Percentiles rank a stretch among this genome's conserved stretches.
Evolutionary conservation across 2,888 invertebrate species (phyloP).

Genomic region (Tillus elongatus): DNA sequence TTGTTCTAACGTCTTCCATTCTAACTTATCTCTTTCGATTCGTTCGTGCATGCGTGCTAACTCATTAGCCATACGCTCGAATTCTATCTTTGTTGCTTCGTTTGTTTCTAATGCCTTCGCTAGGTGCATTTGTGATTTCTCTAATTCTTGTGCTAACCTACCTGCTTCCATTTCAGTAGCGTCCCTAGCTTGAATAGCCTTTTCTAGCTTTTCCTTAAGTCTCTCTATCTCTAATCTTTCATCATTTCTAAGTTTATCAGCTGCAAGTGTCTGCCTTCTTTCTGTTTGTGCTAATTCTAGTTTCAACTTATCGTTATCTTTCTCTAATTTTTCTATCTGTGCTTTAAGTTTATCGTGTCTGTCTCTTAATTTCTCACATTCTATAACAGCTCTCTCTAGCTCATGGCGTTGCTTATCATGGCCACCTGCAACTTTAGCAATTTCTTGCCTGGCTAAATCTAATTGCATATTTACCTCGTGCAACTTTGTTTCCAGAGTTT

Average conservation of each 20-base stretch:
- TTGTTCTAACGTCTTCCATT: slow-evolving; percentile 61
- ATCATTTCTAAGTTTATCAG: slow-evolving; percentile 56
- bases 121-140: slow-evolving; percentile 76
- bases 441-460: slow-evolving; percentile 70
- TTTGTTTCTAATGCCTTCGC: slow-evolving; percentile 76
- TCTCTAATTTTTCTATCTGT: slow-evolving; percentile 60
- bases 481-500: slow-evolving; percentile 63
- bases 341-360: slow-evolving; percentile 75
- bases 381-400: slow-evolving; percentile 76
- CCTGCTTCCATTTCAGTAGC: slow-evolving; percentile 80
- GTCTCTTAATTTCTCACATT: slow-evolving; percentile 81
- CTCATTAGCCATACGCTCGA: slow-evolving; percentile 76
- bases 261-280: slow-evolving; percentile 51
- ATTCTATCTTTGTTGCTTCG: slow-evolving; percentile 74
- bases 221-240: slow-evolving; percentile 74
- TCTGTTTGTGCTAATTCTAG: slow-evolving; percentile 58
- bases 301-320: slow-evolving; percentile 69
- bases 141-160: slow-evolving; percentile 72
- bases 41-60: slow-evolving; percentile 72
- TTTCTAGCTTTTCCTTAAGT: slow-evolving; percentile 76
- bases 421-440: slow-evolving; percentile 59
- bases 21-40: slow-evolving; percentile 61
- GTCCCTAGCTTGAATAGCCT: slow-evolving; percentile 71
- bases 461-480: slow-evolving; percentile 75
- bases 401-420: slow-evolving; percentile 76